Base-by-base conservation (phyloP, 2,888 invertebrate genomes). In the Hedya salicella region DNA sequence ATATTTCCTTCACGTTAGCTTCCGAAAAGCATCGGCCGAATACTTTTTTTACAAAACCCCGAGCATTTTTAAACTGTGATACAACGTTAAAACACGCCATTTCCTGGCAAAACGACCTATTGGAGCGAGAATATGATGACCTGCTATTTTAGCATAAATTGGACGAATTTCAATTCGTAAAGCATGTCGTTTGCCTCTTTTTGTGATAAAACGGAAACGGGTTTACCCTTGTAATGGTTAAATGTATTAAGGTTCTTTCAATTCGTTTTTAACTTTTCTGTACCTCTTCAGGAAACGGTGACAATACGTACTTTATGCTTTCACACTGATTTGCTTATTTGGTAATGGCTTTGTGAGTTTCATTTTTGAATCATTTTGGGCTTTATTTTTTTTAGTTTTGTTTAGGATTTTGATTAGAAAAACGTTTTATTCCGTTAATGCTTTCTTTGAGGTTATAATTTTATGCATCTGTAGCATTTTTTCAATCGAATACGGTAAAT, bases 181-280 rank as follows among this genome's bases (percentile, higher is more conserved):
- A 32, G 17, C 30, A n/a, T 17, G 44, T 32, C 44, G 25, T 44
- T 57, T 57, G 32, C 17, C 8, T 25, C 42, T 8, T 19, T 44
- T 16, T 44, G n/a, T 19, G 25, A 19, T 13, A 1, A 14, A 9
- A 1, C 6, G 11, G 2, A 8, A 14, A 11, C 6, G 17, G 13
- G 3, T 25, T 6, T 46, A 46, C 32, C 50, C 39, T 39, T 19
- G 48, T 65, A 65, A 65, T 65, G 59, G 59, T 13, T 46, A 39
- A 59, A 53, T 39, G 65, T 65, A 59, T 65, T 59, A 65, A 25
- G 59, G 59, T 59, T 64, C 56, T 44, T 59, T 59, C 52, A 59
- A 59, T 52, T 25, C 65, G 39, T 40, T 39, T 53, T 39, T n/a
- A 39, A 21, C 17, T 21, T 17, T 44, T 53, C n/a, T 44, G 13